phyloP scores from a whole-genome alignment of 2,113 vertebrate genomes.

The Grallaria varia region DNA sequence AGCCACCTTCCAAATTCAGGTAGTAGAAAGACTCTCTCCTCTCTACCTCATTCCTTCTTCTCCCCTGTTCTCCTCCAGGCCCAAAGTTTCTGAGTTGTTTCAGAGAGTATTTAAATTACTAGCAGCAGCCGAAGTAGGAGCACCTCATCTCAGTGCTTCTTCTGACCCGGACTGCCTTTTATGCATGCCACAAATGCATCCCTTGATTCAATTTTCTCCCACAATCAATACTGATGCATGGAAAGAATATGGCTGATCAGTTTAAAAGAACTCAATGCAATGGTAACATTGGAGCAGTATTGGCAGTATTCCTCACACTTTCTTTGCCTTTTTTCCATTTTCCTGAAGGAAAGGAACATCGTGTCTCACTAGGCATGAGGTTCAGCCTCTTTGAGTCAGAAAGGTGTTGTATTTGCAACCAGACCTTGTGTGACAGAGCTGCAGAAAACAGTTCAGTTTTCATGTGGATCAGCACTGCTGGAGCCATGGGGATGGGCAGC shows the following conservation, averaged over 20 bases:
- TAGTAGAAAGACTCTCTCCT: background rate
- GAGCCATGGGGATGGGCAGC: accelerated
- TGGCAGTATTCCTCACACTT: background rate
- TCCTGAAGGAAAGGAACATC: background rate
- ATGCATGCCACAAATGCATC: background rate
- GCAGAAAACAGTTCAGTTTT: background rate
- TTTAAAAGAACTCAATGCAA: background rate
- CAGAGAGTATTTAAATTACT: background rate
- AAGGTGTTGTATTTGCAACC: background rate
- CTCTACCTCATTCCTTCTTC: background rate
- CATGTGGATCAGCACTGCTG: accelerated
- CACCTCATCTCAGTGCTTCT: background rate
- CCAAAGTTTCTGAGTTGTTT: background rate
- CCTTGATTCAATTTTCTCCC: background rate
- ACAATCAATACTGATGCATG: background rate
- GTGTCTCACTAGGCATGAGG: background rate
- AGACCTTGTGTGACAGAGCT: background rate
- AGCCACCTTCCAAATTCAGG: background rate
- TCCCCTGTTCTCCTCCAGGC: background rate
- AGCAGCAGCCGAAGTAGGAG: background rate
- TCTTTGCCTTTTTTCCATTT: background rate
- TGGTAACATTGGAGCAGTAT: background rate
- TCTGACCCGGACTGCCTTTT: background rate
- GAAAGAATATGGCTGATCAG: background rate
- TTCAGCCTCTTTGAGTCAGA: background rate